Evolutionary conservation across 2,888 invertebrate genomes (phyloP).

Genomic region (Hydropsyche betteni): DNA sequence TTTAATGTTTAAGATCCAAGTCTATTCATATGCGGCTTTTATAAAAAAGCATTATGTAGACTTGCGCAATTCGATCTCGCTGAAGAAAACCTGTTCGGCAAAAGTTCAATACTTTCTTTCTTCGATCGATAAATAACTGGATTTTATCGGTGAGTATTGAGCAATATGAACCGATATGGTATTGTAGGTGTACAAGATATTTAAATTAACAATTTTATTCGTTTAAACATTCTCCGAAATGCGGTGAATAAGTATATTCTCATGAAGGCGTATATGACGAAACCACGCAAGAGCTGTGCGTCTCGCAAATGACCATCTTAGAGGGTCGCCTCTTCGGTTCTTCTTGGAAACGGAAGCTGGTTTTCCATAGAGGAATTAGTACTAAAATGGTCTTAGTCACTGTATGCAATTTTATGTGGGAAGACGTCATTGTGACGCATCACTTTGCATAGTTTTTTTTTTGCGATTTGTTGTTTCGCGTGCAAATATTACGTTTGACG

Average conservation of each 20-base stretch:
- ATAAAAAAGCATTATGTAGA: neutral
- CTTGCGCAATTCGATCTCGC: conserved; percentile 1
- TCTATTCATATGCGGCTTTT: neutral
- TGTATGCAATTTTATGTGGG: neutral
- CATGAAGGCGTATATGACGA: conserved; percentile 5
- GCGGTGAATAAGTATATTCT: conserved; percentile 15
- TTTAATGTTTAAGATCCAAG: neutral
- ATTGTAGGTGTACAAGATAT: neutral
- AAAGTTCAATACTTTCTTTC: conserved; percentile 19
- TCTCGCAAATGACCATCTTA: conserved; percentile 3
- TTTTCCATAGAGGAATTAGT: too few relatives aligned
- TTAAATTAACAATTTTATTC: too few relatives aligned
- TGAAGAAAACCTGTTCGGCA: conserved; percentile 6
- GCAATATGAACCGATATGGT: conserved; percentile 9
- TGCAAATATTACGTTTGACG: neutral
- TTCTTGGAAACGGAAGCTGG: neutral
- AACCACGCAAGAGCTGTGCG: neutral
- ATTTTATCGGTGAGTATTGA: conserved; percentile 3
- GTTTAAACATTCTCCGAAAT: conserved; percentile 1
- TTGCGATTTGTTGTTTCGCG: neutral
- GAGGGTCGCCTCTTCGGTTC: neutral
- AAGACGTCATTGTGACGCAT: neutral
- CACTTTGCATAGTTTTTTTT: neutral
- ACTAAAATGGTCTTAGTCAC: neutral
- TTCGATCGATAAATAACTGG: conserved; percentile 21